phyloP scores from a whole-genome alignment of 2,888 invertebrate species.

The Drosophila gaucha region DNA sequence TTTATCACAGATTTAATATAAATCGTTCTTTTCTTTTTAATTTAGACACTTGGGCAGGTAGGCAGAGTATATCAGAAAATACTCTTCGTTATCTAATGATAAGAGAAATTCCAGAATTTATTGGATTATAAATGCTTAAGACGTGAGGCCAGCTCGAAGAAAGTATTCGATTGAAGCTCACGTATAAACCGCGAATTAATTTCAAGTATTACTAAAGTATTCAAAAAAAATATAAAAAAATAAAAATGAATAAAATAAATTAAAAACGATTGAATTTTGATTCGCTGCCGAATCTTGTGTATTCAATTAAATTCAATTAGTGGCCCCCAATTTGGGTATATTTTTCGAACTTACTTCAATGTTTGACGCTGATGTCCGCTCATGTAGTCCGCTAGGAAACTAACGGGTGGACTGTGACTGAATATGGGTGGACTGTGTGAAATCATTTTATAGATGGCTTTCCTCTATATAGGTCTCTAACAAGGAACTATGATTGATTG shows the following conservation, averaged over 20 bases:
- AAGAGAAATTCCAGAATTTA: constrained; percentile 35
- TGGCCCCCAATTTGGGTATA: constrained; percentile 21
- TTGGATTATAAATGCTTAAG: too few species aligned
- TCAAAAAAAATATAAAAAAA: constrained; percentile 8
- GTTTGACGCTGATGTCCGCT: constrained; percentile 83
- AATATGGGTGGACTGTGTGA: constrained; percentile 90
- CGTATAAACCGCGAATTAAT: not conserved
- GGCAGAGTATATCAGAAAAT: constrained; percentile 41
- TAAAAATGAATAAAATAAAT: constrained; percentile 12
- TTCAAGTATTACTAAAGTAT: not conserved
- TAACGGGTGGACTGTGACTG: constrained; percentile 89
- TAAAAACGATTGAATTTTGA: constrained; percentile 42
- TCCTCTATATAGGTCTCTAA: constrained; percentile 58
- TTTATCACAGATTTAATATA: constrained; percentile 9
- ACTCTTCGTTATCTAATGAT: constrained; percentile 39
- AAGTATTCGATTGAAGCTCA: not conserved
- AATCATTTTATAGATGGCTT: constrained; percentile 85
- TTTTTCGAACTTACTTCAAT: constrained; percentile 81
- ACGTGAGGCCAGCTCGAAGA: constrained; percentile 5
- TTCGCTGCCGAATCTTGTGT: constrained; percentile 57
- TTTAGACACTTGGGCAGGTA: constrained; percentile 37
- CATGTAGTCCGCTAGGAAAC: constrained; percentile 87
- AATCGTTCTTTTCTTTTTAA: not conserved
- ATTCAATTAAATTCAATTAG: constrained; percentile 62
- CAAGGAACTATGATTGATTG: constrained; percentile 63